A percentile compares a stretch with the other conserved stretches of the same genome.
phyloP scores from a whole-genome alignment of 2,113 vertebrate genomes.

The Mastomys coucha region DNA sequence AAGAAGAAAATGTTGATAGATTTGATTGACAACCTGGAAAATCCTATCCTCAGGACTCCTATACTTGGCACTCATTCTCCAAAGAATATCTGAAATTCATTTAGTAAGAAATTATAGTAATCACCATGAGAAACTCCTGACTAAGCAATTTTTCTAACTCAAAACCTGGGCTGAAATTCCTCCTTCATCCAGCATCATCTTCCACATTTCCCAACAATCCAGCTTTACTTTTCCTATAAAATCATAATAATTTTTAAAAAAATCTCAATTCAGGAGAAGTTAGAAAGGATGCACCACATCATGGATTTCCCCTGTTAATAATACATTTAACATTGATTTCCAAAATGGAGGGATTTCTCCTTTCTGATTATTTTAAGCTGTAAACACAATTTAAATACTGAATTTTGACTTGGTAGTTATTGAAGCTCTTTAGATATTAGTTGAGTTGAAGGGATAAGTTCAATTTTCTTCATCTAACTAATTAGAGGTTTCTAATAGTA shows the following conservation, averaged over 20 bases:
- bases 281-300: not conserved
- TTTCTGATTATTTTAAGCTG: not conserved
- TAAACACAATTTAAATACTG: not conserved
- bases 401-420: conserved; percentile 2
- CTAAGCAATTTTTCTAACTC: not conserved
- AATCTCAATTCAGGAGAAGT: not conserved
- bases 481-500: conserved; percentile 7
- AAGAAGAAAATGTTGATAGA: not conserved
- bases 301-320: not conserved
- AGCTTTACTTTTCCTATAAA: not conserved
- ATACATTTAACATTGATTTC: not conserved
- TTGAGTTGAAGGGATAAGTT: not conserved
- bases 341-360: not conserved
- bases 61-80: not conserved
- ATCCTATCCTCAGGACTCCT: not conserved
- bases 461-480: not conserved
- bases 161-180: not conserved
- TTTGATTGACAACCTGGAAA: not conserved
- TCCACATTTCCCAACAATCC: not conserved
- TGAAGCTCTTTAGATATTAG: not conserved
- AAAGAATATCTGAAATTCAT: not conserved
- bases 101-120: conserved; percentile 22
- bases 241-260: not conserved
- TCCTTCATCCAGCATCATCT: not conserved
- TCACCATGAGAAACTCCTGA: not conserved